A percentile compares a stretch with the other conserved stretches of the same genome.
These are phyloP conservation scores for Chrysolina oricalcia DNA, from an alignment of 2,888 invertebrate species.

Conservation along the genomic window DNA sequence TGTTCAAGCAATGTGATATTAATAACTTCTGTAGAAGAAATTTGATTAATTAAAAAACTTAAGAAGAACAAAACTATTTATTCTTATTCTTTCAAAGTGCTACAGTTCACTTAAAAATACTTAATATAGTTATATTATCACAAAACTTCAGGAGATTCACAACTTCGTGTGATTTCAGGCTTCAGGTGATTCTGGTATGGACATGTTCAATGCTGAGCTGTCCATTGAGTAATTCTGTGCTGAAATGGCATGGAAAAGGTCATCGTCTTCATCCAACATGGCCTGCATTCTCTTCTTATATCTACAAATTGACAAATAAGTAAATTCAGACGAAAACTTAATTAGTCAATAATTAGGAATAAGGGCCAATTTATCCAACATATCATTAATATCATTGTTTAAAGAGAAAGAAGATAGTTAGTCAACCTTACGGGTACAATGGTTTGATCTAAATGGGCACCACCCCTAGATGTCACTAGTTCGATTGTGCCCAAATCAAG, in stretches of 20 bases:
- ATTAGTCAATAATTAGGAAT: too few species aligned
- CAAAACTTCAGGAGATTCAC: not conserved
- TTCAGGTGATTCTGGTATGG: constrained; percentile 55
- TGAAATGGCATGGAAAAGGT: constrained; percentile 68
- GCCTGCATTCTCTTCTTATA: constrained; percentile 88
- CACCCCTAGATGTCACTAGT: too few species aligned
- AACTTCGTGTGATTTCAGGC: not conserved
- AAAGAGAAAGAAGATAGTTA: too few species aligned
- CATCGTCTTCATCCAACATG: constrained; percentile 85
- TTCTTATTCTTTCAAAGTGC: not conserved
- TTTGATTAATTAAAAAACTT: too few species aligned
- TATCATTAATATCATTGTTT: too few species aligned
- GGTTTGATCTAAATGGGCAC: too few species aligned
- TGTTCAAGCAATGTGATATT: too few species aligned
- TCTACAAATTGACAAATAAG: constrained; percentile 71
- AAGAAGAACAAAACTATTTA: not conserved
- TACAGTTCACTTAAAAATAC: not conserved
- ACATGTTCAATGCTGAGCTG: constrained; percentile 67
- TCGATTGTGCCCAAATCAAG: too few species aligned
- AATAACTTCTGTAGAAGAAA: too few species aligned
- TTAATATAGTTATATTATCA: constrained; percentile 1
- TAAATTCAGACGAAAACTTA: not conserved
- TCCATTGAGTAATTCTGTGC: constrained; percentile 64
- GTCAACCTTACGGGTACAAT: too few species aligned
- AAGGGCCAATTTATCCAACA: too few species aligned